A percentile compares a stretch with the other conserved stretches of the same genome.
Evolutionary conservation across 2,113 vertebrate genomes (phyloP).

Genomic region (Thamnaconus septentrionalis): DNA sequence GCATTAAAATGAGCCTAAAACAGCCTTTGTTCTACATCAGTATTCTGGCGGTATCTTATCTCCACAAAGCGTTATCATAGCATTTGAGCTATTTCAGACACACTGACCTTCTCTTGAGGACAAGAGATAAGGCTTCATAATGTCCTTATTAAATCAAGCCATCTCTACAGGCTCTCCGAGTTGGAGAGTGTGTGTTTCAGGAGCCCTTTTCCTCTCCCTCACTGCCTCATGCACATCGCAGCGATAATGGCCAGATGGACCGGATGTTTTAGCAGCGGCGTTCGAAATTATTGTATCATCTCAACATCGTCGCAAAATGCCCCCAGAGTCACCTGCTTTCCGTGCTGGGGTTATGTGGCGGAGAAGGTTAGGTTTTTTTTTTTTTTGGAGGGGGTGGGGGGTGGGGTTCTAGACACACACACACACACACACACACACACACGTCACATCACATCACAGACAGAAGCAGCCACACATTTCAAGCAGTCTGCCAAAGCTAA

Average conservation of each 20-base stretch:
- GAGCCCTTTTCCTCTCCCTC: conserved; percentile 34
- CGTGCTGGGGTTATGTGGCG: conserved; percentile 21
- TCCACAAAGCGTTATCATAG: conserved; percentile 69
- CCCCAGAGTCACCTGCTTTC: conserved; percentile 32
- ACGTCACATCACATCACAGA: background rate
- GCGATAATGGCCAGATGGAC: conserved; percentile 61
- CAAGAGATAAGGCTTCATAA: conserved; percentile 73
- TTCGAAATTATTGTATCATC: conserved; percentile 39
- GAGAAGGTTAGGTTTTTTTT: background rate
- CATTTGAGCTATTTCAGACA: conserved; percentile 76
- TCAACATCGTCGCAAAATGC: conserved; percentile 36
- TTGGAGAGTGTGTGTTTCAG: conserved; percentile 37
- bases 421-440: conserved; percentile 12
- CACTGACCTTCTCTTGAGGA: conserved; percentile 76
- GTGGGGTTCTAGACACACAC: background rate
- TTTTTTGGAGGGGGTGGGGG: too few species aligned
- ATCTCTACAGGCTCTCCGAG: conserved; percentile 61
- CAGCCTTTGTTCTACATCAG: conserved; percentile 55
- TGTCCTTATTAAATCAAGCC: conserved; percentile 77
- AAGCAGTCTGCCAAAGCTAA: conserved; percentile 63
- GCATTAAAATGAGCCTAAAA: too few species aligned
- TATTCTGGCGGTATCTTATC: conserved; percentile 63
- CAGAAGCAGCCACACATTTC: conserved; percentile 3
- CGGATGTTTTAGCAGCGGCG: conserved; percentile 26
- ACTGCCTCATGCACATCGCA: conserved; percentile 52